phyloP scores from a whole-genome alignment of 2,113 vertebrate species.

The Marcusenius ussheri region DNA sequence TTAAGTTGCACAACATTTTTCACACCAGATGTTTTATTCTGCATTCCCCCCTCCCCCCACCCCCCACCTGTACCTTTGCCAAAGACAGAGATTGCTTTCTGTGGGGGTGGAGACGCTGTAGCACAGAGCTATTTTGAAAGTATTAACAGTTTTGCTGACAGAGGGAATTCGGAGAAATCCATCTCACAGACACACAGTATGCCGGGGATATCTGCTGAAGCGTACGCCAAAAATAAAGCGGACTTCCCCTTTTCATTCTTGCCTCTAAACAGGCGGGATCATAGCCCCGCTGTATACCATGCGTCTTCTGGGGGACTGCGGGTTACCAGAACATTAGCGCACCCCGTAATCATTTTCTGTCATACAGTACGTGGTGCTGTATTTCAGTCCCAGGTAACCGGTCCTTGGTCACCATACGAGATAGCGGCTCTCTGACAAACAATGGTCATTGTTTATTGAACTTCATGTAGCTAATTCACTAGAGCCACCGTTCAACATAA shows the following conservation, averaged over 20 bases:
- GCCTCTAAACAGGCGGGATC: slow-evolving; percentile 9
- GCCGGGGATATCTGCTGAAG: slow-evolving; percentile 14
- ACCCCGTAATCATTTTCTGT: neutral
- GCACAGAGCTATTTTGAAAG: slow-evolving; percentile 23
- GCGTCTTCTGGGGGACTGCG: neutral
- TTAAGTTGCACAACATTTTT: neutral
- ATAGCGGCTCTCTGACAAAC: neutral
- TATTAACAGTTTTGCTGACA: slow-evolving; percentile 42
- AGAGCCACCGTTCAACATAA: neutral
- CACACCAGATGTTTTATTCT: neutral
- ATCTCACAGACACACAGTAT: slow-evolving; percentile 25
- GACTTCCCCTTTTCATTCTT: slow-evolving; percentile 11
- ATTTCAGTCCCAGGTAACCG: neutral
- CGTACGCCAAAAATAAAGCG: slow-evolving; percentile 26
- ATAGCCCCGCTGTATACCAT: neutral
- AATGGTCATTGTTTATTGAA: neutral
- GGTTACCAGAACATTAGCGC: neutral
- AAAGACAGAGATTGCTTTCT: neutral
- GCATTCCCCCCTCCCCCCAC: neutral
- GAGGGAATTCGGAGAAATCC: slow-evolving; percentile 36
- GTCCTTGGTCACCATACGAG: neutral
- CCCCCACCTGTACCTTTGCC: neutral
- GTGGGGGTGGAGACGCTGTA: slow-evolving; percentile 16
- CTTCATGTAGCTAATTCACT: neutral
- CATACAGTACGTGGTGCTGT: neutral